These are phyloP conservation scores for Eutolmus rufibarbis DNA, from an alignment of 2,888 invertebrate species.

Conservation along the genomic window DNA sequence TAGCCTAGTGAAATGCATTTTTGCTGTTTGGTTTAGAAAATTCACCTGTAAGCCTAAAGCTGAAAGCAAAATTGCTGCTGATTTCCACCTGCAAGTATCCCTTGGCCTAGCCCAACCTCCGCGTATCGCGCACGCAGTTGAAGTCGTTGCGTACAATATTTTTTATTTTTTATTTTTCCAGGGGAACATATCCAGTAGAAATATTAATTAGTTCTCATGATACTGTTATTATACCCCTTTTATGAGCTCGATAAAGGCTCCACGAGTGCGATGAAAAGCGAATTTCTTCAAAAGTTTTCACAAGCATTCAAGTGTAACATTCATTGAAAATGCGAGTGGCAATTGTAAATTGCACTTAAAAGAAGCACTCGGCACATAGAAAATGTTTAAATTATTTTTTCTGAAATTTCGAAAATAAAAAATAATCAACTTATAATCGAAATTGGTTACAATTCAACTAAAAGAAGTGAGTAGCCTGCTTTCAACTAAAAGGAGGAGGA, in stretches of 20 bases:
- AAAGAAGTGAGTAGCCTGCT: too few species aligned
- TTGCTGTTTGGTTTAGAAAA: background rate
- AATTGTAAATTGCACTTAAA: background rate
- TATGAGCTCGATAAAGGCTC: background rate
- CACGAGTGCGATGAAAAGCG: background rate
- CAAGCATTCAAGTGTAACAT: background rate
- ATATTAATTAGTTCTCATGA: background rate
- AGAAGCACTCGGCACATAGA: background rate
- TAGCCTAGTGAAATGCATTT: background rate
- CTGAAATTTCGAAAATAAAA: too few species aligned
- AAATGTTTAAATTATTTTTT: too few species aligned
- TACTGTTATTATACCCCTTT: background rate
- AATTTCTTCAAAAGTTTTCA: background rate
- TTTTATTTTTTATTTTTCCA: background rate
- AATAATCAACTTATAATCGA: too few species aligned
- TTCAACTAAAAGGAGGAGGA: too few species aligned
- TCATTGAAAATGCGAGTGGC: background rate
- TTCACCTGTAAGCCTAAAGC: background rate
- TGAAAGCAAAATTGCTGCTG: background rate
- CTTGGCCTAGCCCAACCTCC: background rate
- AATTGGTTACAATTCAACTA: too few species aligned
- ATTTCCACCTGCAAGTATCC: background rate
- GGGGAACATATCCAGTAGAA: background rate
- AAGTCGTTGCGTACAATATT: background rate
- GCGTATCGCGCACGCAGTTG: background rate